These are phyloP conservation scores for Columba livia DNA, from an alignment of 2,113 vertebrate genomes.

Conservation along the genomic window DNA sequence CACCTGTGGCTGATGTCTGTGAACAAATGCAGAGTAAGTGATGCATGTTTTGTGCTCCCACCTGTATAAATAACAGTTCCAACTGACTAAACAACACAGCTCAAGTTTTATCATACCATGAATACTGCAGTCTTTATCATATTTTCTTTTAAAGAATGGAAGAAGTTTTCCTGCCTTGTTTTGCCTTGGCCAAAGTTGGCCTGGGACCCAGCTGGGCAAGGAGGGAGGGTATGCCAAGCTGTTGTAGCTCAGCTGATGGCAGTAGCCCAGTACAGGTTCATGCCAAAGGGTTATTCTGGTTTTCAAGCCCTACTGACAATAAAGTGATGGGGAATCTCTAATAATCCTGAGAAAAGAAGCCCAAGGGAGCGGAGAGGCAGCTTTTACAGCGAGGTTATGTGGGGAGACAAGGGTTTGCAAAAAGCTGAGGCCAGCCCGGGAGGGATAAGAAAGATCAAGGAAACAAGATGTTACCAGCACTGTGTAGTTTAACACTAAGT, in stretches of 20 bases:
- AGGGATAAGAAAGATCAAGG: neutral
- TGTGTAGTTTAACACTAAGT: neutral
- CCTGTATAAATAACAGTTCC: neutral
- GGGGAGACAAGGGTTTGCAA: neutral
- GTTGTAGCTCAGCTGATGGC: neutral
- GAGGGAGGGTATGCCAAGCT: neutral
- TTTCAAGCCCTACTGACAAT: neutral
- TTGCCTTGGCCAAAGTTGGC: neutral
- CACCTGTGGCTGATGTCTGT: fast-evolving
- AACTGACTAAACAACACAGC: neutral
- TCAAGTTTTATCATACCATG: neutral
- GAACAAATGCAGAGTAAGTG: neutral
- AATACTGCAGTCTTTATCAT: neutral
- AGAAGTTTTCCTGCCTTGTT: neutral
- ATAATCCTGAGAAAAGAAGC: neutral
- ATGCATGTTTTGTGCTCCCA: neutral
- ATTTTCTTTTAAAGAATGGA: neutral
- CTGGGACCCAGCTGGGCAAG: neutral
- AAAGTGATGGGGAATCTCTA: neutral
- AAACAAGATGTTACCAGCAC: neutral
- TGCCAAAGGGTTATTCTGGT: neutral
- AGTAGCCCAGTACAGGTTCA: neutral
- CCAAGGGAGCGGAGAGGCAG: neutral
- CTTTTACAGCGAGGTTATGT: neutral
- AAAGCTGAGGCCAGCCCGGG: neutral